phyloP scores from a whole-genome alignment of 2,888 invertebrate species.

The Helleia helle region DNA sequence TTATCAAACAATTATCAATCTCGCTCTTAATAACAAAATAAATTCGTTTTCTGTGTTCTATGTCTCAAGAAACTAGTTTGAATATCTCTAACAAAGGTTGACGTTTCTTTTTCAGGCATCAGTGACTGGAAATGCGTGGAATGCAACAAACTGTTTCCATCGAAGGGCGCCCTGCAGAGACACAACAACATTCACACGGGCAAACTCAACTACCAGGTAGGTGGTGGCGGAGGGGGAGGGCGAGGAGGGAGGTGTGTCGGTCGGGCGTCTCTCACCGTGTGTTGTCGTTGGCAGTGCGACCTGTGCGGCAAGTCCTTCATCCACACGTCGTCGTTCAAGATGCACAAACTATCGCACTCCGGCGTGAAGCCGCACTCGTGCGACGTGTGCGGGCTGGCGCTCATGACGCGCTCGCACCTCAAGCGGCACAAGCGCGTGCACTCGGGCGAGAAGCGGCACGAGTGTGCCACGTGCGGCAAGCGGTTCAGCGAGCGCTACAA shows the following conservation, averaged over 20 bases:
- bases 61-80: too few relatives aligned
- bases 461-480: slow-evolving; percentile 72
- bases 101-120: slow-evolving; percentile 46
- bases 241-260: too few relatives aligned
- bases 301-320: slow-evolving; percentile 77
- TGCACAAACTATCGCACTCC: slow-evolving; percentile 78
- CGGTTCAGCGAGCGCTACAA: slow-evolving; percentile 75
- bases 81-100: too few relatives aligned
- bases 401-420: slow-evolving; percentile 78
- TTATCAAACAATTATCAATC: too few relatives aligned
- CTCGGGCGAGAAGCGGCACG: slow-evolving; percentile 76
- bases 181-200: slow-evolving; percentile 77
- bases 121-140: slow-evolving; percentile 75
- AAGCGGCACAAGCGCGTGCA: slow-evolving; percentile 79
- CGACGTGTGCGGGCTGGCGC: slow-evolving; percentile 73
- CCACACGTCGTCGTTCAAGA: slow-evolving; percentile 80
- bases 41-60: too few relatives aligned
- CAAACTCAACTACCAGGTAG: slow-evolving; percentile 72
- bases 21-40: too few relatives aligned
- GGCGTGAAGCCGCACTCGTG: slow-evolving; percentile 76
- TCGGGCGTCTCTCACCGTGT: background rate
- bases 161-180: slow-evolving; percentile 74
- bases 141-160: slow-evolving; percentile 76
- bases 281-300: slow-evolving; percentile 59
- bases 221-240: too few relatives aligned